Base-by-base conservation (phyloP, 2,113 vertebrate species). In the Mobula hypostoma region DNA sequence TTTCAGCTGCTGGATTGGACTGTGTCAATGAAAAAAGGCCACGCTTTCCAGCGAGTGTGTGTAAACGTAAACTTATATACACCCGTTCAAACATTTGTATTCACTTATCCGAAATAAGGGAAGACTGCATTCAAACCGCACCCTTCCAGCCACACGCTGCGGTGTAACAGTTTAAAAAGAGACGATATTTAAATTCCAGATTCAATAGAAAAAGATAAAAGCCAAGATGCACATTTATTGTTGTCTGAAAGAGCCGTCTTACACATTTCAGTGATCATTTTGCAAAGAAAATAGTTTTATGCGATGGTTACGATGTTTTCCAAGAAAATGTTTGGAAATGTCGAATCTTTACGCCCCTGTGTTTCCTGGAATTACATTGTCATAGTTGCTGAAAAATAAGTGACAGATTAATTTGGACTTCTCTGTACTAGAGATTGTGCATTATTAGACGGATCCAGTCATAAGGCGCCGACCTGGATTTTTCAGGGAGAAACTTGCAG, bases 311-410 rank as follows among this genome's bases (percentile, higher is more conserved):
- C 6, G 36, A 15, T 74, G 36, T 56, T 76, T 93, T 74, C 32
- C n/a, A 9, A 40, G 19, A 72, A 92, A 92, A 91, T n/a, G 27
- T 14, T 29, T 68, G 88, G 88, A 70, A 40, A 92, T 40, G 66
- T 40, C 66, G n/a, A 40, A 48, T 74, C 8, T 74, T 93, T 56
- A 29, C 21, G 5, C 32, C 12, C 61, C 4, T 2, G 27, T 91
- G 88, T 76, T 74, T 93, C 61, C 91, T 93, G 91, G 61, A 90
- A 93, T 74, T 93, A 56, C 12, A 76, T 56, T 93, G 91, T 76
- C 91, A 76, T 24, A 14, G 91, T 19, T 27, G 58, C 17, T 90
- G 66, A 56, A 74, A 74, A 72, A 56, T 76, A 93, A 74, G 68
- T 74, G 66, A 72, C 90, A 74, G 36, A 48, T 93, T 93, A 74